Percentiles rank a stretch among this genome's conserved stretches.
Evolutionary conservation across 2,797 vertebrate genomes (phyloP).

Genomic region (Poecilia picta): DNA sequence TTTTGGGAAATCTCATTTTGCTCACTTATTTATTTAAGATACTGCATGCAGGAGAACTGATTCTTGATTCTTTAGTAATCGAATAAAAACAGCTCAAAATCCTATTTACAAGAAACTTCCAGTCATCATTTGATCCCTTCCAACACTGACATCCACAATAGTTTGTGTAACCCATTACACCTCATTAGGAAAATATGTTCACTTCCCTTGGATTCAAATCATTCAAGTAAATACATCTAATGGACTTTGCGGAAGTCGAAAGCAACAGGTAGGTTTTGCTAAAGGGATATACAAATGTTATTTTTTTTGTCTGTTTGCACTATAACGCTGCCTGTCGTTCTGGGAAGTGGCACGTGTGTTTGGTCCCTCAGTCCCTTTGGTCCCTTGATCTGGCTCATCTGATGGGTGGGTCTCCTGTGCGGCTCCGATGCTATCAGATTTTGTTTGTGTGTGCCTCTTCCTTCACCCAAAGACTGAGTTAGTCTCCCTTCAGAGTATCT

Average conservation of each 20-base stretch:
- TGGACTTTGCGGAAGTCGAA: not conserved
- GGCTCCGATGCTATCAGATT: slow-evolving; percentile 74
- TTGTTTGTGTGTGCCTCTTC: slow-evolving; percentile 56
- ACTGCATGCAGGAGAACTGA: slow-evolving; percentile 25
- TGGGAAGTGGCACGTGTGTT: slow-evolving; percentile 12
- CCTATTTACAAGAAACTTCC: not conserved
- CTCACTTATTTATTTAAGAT: slow-evolving; percentile 67
- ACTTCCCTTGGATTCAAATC: slow-evolving; percentile 1
- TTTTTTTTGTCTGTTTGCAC: not conserved
- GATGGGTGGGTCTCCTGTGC: slow-evolving; percentile 70
- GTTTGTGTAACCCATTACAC: slow-evolving; percentile 14
- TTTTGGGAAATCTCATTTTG: slow-evolving; percentile 24
- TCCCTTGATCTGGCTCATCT: slow-evolving; percentile 77
- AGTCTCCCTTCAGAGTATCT: slow-evolving; percentile 36
- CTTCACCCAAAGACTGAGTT: slow-evolving; percentile 49
- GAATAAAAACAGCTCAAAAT: not conserved
- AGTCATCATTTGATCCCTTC: not conserved
- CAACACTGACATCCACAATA: not conserved
- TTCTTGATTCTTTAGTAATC: slow-evolving; percentile 4
- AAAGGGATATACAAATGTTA: not conserved
- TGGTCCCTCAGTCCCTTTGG: slow-evolving; percentile 50
- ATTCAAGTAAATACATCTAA: not conserved
- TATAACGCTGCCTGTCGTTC: not conserved
- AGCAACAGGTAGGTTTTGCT: not conserved
- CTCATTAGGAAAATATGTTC: slow-evolving; percentile 18